These are phyloP conservation scores for Drosophila nigromelanica DNA, from an alignment of 1,140 invertebrate genomes.

Conservation along the genomic window DNA sequence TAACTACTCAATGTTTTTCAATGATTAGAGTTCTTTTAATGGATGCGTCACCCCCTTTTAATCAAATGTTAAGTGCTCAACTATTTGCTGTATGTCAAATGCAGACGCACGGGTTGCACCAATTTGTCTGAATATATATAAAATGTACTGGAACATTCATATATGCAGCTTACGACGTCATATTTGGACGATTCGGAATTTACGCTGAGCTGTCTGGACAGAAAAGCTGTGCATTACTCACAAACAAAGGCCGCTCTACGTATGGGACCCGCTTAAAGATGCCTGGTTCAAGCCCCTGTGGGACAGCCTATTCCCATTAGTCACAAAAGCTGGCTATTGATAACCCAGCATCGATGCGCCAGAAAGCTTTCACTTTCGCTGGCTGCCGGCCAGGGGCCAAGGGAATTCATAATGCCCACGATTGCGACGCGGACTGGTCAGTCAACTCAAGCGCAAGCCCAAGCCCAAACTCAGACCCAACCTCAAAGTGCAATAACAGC, in stretches of 20 bases:
- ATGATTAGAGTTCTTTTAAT: no score
- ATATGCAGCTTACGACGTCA: constrained; percentile 6
- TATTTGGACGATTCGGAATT: constrained; percentile 11
- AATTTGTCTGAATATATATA: not conserved
- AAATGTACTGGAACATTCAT: not conserved
- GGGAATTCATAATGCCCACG: constrained; percentile 16
- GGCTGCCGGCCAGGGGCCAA: constrained; percentile 16
- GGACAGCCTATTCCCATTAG: constrained; percentile 22
- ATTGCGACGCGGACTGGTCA: constrained; percentile 42
- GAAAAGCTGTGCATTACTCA: constrained; percentile 26
- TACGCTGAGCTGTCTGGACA: constrained; percentile 12
- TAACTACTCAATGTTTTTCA: not conserved
- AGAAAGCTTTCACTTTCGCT: constrained; percentile 47
- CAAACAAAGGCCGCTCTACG: not conserved
- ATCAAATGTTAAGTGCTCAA: not conserved
- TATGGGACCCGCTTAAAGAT: constrained; percentile 1
- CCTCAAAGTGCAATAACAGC: constrained; percentile 16
- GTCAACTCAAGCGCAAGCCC: constrained; percentile 21
- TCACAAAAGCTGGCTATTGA: constrained; percentile 22
- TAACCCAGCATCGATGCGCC: constrained; percentile 18
- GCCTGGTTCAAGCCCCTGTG: constrained; percentile 5
- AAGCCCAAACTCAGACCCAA: not conserved
- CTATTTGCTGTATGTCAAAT: not conserved
- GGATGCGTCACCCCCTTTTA: not conserved
- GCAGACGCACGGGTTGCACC: constrained; percentile 1